Evolutionary conservation across 2,888 invertebrate genomes (phyloP).

Genomic region (Leucania comma): DNA sequence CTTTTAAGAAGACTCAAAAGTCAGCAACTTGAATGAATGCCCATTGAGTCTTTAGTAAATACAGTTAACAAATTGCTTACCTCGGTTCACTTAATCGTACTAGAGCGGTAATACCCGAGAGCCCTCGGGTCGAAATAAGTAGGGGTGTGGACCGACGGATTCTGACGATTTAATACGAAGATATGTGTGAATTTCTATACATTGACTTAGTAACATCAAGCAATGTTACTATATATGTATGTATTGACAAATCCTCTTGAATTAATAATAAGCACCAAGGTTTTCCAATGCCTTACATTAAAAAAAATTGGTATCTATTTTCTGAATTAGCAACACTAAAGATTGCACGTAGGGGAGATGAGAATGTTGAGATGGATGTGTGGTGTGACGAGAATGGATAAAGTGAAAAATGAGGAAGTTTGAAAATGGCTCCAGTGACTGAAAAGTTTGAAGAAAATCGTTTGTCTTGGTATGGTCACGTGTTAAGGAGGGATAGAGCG

Average conservation of each 20-base stretch:
- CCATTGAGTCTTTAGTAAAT: neutral
- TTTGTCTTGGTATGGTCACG: no score
- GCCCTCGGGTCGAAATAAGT: constrained; percentile 8
- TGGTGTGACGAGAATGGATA: no score
- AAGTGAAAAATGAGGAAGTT: no score
- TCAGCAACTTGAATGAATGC: neutral
- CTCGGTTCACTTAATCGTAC: constrained; percentile 29
- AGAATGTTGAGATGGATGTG: no score
- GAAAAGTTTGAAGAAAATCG: no score
- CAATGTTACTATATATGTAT: neutral
- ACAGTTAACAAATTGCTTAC: constrained; percentile 37
- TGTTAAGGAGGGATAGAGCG: no score
- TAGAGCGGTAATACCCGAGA: constrained; percentile 18
- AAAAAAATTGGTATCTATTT: no score
- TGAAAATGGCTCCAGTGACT: no score
- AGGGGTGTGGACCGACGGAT: constrained; percentile 9
- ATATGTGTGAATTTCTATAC: neutral
- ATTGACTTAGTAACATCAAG: neutral
- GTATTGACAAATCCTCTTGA: neutral
- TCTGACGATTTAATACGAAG: constrained; percentile 19
- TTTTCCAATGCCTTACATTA: no score
- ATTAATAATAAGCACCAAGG: no score
- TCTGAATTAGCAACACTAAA: no score
- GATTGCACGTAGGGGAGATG: no score
- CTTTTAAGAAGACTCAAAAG: neutral